Base-by-base conservation (phyloP, 2,113 vertebrate genomes). In the Oryzias celebensis region DNA sequence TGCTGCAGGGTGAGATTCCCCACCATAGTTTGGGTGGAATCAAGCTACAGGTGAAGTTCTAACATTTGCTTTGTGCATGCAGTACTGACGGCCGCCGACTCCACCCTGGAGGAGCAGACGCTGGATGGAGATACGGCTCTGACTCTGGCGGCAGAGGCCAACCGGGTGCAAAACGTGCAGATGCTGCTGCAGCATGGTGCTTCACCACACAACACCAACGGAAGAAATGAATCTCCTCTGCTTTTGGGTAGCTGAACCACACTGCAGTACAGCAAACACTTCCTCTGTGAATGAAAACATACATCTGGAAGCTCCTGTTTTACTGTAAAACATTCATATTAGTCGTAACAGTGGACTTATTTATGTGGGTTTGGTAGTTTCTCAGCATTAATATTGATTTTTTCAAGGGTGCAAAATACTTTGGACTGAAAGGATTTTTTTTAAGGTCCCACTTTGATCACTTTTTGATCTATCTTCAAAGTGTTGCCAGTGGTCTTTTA, bases 101-200 rank as follows among this genome's bases (percentile, higher is more conserved):
- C 90, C 58, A 88, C 75, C 5, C 90, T 93, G 90, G 93, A 96
- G 73, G 94, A 93, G 81, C 91, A 87, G 88, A 95, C 94, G 0
- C 62, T 51, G 2, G 90, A 91, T 3, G 93, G 93, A 74, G 94
- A 97, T 83, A 96, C 92, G 1, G 73, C 91, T 0, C 82, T 96
- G 80, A 95, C 89, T 58, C 84, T 95, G 82, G 92, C 94, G 64
- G 80, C 86, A n/a, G 91, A 92, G 82, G 85, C 90, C 14, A 87
- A 86, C 14, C 84, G 83, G 45, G 75, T 86, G 73, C 89, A 91
- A 53, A 95, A 94, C 2, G 86, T 93, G 16, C 85, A 2, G 48
- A 73, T 86, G 0, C 91, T 96, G 46, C 77, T 96, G 70, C 88
- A 91, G 63, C 92, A 93, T 13, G 86, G 90, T 18, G 90, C 94